These are phyloP conservation scores for Deilephila elpenor DNA, from an alignment of 2,888 invertebrate species.

Conservation along the genomic window DNA sequence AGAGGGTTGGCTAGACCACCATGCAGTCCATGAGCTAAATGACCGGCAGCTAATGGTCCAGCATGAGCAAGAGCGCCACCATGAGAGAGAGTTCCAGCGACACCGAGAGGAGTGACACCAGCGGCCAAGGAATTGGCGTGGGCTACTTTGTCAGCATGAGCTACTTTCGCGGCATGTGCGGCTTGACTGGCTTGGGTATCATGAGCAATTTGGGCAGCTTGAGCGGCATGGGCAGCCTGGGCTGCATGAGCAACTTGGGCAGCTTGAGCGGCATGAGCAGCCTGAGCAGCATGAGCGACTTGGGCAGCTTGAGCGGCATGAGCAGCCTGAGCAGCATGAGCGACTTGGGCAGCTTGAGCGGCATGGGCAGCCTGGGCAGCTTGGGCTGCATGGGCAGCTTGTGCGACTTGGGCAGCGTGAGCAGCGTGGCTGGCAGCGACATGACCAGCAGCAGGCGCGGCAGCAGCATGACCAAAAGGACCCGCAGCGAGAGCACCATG, in stretches of 20 bases:
- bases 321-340: slow-evolving; percentile 28
- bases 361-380: slow-evolving; percentile 37
- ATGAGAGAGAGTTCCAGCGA: slow-evolving; percentile 19
- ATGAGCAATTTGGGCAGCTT: slow-evolving; percentile 32
- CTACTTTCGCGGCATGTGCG: slow-evolving; percentile 31
- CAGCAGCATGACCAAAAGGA: slow-evolving; percentile 40
- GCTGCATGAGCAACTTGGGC: slow-evolving; percentile 33
- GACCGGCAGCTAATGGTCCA: slow-evolving; percentile 36
- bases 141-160: slow-evolving; percentile 32
- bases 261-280: slow-evolving; percentile 37
- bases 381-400: slow-evolving; percentile 18
- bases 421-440: slow-evolving; percentile 36
- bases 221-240: neutral
- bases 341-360: slow-evolving; percentile 38
- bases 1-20: slow-evolving; percentile 37
- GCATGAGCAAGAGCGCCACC: slow-evolving; percentile 33
- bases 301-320: slow-evolving; percentile 36
- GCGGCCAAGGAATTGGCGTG: slow-evolving; percentile 30
- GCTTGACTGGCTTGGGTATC: slow-evolving; percentile 39
- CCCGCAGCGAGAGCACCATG: slow-evolving; percentile 40
- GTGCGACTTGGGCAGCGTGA: slow-evolving; percentile 35
- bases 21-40: slow-evolving; percentile 31
- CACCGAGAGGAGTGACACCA: slow-evolving; percentile 37
- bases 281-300: slow-evolving; percentile 34
- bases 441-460: neutral